A percentile compares a stretch with the other conserved stretches of the same genome.
phyloP scores from a whole-genome alignment of 2,888 invertebrate genomes.

The Phymatocera aterrima region DNA sequence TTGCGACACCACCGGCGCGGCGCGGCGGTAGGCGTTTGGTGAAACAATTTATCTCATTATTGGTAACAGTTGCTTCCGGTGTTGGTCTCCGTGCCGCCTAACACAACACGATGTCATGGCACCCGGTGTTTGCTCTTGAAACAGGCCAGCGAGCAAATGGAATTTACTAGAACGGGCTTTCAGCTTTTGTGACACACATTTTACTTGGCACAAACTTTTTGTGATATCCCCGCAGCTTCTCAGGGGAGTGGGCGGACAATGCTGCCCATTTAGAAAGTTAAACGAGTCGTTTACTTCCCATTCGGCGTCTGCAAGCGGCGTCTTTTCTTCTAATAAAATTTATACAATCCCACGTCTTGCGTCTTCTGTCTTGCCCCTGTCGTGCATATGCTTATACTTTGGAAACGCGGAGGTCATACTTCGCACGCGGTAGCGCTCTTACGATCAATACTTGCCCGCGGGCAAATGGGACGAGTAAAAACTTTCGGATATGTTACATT shows the following conservation, averaged over 20 bases:
- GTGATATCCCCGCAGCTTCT: not conserved
- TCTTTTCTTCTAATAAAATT: not conserved
- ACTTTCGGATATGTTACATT: not conserved
- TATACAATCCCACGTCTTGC: not conserved
- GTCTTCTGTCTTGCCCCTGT: not conserved
- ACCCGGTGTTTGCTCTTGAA: not conserved
- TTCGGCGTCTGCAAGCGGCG: not conserved
- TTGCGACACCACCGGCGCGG: not conserved
- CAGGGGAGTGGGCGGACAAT: not conserved
- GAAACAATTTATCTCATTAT: constrained; percentile 3
- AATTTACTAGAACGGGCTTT: not conserved
- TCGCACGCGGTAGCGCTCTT: not conserved
- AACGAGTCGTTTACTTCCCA: not conserved
- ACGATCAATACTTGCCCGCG: constrained; percentile 1
- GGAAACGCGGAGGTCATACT: constrained; percentile 21
- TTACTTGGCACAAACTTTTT: not conserved
- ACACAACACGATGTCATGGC: not conserved
- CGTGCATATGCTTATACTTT: not conserved
- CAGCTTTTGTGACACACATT: not conserved
- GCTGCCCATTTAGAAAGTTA: not conserved
- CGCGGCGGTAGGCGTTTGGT: not conserved
- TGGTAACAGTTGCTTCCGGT: not conserved
- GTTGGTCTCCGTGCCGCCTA: not conserved
- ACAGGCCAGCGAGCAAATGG: not conserved
- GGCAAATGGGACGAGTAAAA: not conserved